Conservation (phyloP, 2,797 vertebrate genomes). For the Cyclura pinguis region DNA sequence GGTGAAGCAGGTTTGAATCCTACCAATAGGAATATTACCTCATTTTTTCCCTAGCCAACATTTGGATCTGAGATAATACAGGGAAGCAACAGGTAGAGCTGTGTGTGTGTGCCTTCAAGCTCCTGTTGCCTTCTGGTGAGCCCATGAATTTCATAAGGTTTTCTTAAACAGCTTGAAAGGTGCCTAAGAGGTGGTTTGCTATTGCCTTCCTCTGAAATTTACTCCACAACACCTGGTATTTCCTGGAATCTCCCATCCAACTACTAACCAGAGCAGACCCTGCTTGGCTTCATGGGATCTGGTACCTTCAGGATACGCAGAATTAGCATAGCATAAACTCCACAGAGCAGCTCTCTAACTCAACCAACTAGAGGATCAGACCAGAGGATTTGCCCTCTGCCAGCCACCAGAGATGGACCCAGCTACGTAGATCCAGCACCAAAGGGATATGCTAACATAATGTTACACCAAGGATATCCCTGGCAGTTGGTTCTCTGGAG, state of each 20-base stretch:
- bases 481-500: neutral
- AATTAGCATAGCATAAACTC: neutral
- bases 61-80: neutral
- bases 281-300: too few relatives aligned
- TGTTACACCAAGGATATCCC: neutral
- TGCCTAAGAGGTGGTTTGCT: too few relatives aligned
- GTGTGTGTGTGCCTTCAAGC: too few relatives aligned
- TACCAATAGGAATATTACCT: too few relatives aligned
- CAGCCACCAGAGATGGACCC: neutral
- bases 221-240: too few relatives aligned
- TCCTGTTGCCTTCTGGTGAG: too few relatives aligned
- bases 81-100: neutral
- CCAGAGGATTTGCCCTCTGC: neutral
- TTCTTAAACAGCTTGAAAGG: too few relatives aligned
- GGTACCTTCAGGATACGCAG: neutral
- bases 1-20: neutral
- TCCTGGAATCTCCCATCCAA: too few relatives aligned
- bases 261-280: too few relatives aligned
- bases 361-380: neutral
- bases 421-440: neutral
- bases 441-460: neutral
- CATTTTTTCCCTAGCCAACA: neutral
- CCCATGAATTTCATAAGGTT: too few relatives aligned
- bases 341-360: neutral
- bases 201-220: too few relatives aligned